Evolutionary conservation across 2,113 vertebrate genomes (phyloP), one percentile per base, ranked within the genome.

Genomic region (Edolisoma coerulescens): DNA sequence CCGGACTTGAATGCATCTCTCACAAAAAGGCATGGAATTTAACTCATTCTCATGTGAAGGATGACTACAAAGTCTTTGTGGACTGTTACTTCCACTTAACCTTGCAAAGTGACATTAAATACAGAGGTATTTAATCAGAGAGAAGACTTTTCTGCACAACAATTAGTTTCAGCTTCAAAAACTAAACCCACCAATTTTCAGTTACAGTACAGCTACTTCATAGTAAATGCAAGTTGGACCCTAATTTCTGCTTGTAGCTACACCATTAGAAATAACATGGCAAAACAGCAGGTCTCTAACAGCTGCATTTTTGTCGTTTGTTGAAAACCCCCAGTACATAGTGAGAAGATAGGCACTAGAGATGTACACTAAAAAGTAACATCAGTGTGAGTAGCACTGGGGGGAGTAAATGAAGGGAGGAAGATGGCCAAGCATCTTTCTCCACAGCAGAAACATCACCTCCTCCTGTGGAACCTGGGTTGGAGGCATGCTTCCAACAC

Each of bases 241-340:
- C 23, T 23, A 42, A 52, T 10, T 83, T 87, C 49, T 37, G 12
- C 28, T 89, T 49, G 26, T 23, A 77, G n/a, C 16, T 53, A 44
- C 24, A 35, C 54, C 42, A 37, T 74, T 14, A 67, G 50, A 60
- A 78, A 41, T 41, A 73, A 52, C 13, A 30, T 7, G 13, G 23
- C 21, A 67, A 84, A 90, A n/a, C 5, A 50, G 13, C 4, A 11
- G 12, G 32, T 45, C 10, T 56, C 10, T 6, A 78, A 50, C 4
- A 75, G 17, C 7, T 33, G 30, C 1, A 3, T 13, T 44, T 78
- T 52, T 35, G 13, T 12, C 1, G 0, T 52, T 52, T 59, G 13
- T n/a, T 80, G 49, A 39, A 81, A 57, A 87, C 2, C 11, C 16
- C 8, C 41, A 64, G 44, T 26, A 69, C 0, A 0, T 7, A 16